Evolutionary conservation across 2,888 invertebrate species (phyloP).

Genomic region (Gerosis bhagava): DNA sequence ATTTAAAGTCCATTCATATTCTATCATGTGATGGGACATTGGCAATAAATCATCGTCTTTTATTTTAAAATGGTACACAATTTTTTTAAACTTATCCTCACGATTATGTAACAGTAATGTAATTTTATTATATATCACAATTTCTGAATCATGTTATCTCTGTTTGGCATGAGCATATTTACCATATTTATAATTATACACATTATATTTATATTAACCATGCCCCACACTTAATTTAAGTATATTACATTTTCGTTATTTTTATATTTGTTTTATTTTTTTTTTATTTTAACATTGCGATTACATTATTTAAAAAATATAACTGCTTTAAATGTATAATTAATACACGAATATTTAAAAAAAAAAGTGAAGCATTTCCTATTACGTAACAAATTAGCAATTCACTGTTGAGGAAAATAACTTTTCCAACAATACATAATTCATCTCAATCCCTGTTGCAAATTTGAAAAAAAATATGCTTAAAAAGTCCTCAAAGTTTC

Average conservation of each 20-base stretch:
- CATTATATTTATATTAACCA: constrained; percentile 29
- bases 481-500: constrained; percentile 22
- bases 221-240: constrained; percentile 23
- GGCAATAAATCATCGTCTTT: constrained; percentile 44
- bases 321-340: constrained; percentile 20
- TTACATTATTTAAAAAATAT: constrained; percentile 4
- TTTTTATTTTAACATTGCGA: constrained; percentile 25
- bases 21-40: constrained; percentile 38
- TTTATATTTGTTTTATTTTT: constrained; percentile 5
- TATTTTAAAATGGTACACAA: constrained; percentile 42
- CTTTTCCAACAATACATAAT: constrained; percentile 18
- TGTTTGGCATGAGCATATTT: constrained; percentile 65
- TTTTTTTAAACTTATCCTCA: constrained; percentile 41
- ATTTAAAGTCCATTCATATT: constrained; percentile 39
- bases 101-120: constrained; percentile 45
- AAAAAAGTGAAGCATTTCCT: constrained; percentile 5
- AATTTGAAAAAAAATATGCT: constrained; percentile 24
- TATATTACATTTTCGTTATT: constrained; percentile 22
- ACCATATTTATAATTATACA: constrained; percentile 30
- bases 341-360: constrained; percentile 3
- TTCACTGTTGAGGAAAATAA: constrained; percentile 12
- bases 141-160: constrained; percentile 40
- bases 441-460: constrained; percentile 19
- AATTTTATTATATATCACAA: constrained; percentile 50
- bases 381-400: constrained; percentile 17